Evolutionary conservation across 2,113 vertebrate genomes (phyloP), one percentile per base, ranked within the genome.

Genomic region (Perognathus longimembris): DNA sequence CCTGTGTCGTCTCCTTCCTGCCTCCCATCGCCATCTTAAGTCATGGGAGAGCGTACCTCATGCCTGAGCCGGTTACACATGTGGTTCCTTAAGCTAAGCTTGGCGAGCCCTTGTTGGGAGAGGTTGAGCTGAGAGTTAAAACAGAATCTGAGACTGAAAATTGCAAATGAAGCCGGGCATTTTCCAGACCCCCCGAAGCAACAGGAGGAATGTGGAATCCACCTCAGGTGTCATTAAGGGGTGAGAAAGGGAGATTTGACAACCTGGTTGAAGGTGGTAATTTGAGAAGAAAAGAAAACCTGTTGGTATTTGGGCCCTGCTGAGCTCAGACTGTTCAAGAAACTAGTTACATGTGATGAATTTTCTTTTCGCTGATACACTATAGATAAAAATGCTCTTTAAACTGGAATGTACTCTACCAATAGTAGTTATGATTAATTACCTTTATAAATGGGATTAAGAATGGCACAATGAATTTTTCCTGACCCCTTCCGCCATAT

Each of bases 401-500:
- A 91, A 92, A 88, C 32, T 69, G n/a, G 45, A 89, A 80, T 21
- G 24, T 26, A 40, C 57, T 73, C 54, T 63, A 80, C 71, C 89
- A 76, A 84, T 83, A 92, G 66, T 90, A 85, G 54, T 92, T 78
- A 92, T 21, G 40, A 95, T 74, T 76, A 80, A 85, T 90, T 88
- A 79, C 88, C 66, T 79, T 90, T 78, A 71, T 6, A 90, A 85
- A 83, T 45, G 73, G 59, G 18, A 85, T 34, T 17, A 80, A 78
- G 71, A 50, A 93, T n/a, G n/a, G n/a, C n/a, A n/a, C n/a, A n/a
- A n/a, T n/a, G n/a, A n/a, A n/a, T n/a, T n/a, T n/a, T n/a, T n/a
- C n/a, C n/a, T n/a, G n/a, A n/a, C n/a, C n/a, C n/a, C n/a, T n/a
- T n/a, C n/a, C n/a, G n/a, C n/a, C n/a, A n/a, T n/a, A n/a, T n/a